Base-by-base conservation (phyloP, 2,888 invertebrate species). In the Leptopterna dolabrata region DNA sequence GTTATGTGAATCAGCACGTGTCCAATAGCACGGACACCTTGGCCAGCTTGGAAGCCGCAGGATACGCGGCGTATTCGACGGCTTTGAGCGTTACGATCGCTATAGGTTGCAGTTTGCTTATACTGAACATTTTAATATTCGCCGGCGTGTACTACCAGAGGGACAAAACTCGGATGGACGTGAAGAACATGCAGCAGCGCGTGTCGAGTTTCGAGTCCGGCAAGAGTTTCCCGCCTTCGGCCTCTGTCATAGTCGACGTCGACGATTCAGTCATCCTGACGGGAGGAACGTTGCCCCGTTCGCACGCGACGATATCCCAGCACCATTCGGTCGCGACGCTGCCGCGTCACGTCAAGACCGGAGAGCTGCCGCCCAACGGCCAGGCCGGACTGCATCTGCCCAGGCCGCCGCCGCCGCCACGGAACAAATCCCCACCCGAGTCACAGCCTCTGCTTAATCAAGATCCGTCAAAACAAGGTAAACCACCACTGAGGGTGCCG, bases 121-220 rank as follows among this genome's bases (percentile, higher is more conserved):
- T 96, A 90, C 93, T 97, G 43, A 97, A 97, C 92, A 95, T 96
- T 82, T 92, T 97, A 70, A 96, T 97, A 90, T 96, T 96, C 91
- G 96, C 96, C 82, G 96, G 96, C 1, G 96, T 97, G 11, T 97
- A 96, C 92, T 96, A 96, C 91, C 96, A 97, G 91, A 92, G 95
- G 84, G 95, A 95, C 91, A 96, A 96, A 92, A 95, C 95, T 80
- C 93, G 95, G 89, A 93, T 96, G 90, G 96, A 96, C 92, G 96
- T 96, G 76, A 96, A 96, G 92, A 94, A 93, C 76, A 91, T 95
- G 88, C 96, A 96, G 91, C 95, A 96, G 90, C 94, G 95, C 91
- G 92, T 19, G 91, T 92, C 82, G 70, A 95, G 89, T 71, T 89
- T 89, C 80, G 89, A 89, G 45, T 95, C 95, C 0, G 93, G 93